These are phyloP conservation scores for Eriosoma lanigerum DNA, from an alignment of 1,140 invertebrate species.

Conservation along the genomic window DNA sequence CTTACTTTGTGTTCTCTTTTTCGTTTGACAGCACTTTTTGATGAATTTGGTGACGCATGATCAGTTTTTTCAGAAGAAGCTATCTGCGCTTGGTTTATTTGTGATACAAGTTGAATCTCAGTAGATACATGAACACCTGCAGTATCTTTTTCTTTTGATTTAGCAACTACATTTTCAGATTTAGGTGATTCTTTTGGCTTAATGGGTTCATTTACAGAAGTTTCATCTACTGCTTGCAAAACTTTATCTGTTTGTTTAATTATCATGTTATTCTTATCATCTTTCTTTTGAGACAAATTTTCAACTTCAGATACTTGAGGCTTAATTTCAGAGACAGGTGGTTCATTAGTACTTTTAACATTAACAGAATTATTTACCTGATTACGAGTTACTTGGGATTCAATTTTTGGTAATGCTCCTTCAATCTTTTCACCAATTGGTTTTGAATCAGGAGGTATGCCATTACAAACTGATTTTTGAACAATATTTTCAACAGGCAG, in stretches of 20 bases:
- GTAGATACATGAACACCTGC: conserved; percentile 5
- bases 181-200: not conserved
- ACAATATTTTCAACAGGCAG: conserved; percentile 19
- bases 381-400: not conserved
- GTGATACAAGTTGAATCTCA: not conserved
- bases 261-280: conserved; percentile 29
- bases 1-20: conserved; percentile 49
- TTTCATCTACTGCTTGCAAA: not conserved
- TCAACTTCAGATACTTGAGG: conserved; percentile 24
- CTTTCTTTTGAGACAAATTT: conserved; percentile 41
- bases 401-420: conserved; percentile 16
- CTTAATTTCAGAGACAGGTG: not conserved
- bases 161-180: conserved; percentile 8
- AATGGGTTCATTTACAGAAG: not conserved
- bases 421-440: conserved; percentile 28
- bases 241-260: not conserved
- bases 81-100: not conserved
- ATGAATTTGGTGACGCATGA: not conserved
- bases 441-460: conserved; percentile 36
- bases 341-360: conserved; percentile 21
- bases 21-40: not conserved
- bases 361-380: not conserved
- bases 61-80: conserved; percentile 11
- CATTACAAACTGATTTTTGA: conserved; percentile 42
- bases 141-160: conserved; percentile 26